A percentile compares a stretch with the other conserved stretches of the same genome.
Conservation (phyloP, 2,113 vertebrate species). For the Pelusios castaneus region DNA sequence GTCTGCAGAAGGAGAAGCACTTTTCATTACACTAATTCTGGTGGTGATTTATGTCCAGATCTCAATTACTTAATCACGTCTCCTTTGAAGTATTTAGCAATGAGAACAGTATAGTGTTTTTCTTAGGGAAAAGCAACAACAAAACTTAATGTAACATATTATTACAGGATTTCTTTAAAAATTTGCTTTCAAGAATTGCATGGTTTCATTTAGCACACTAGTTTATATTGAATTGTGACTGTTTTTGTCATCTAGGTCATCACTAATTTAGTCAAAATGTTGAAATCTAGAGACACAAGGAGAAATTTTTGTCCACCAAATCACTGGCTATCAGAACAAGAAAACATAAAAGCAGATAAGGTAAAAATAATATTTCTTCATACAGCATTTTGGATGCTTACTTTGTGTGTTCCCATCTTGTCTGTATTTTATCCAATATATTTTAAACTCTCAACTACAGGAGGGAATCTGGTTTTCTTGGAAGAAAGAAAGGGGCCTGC, state of each 20-base stretch:
- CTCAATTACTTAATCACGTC: background rate
- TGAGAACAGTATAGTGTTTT: background rate
- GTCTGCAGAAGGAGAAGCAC: background rate
- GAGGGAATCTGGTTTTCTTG: background rate
- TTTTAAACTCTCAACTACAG: background rate
- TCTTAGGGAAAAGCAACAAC: background rate
- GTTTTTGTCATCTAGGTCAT: constrained; percentile 85
- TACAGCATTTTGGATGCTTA: background rate
- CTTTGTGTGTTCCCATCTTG: background rate
- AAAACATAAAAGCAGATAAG: constrained; percentile 97
- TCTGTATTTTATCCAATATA: background rate
- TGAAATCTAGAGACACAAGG: constrained; percentile 95
- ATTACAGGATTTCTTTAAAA: background rate
- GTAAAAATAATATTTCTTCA: constrained; percentile 65
- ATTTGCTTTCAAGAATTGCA: background rate
- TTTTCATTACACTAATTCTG: background rate
- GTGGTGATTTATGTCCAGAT: background rate
- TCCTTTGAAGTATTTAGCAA: background rate
- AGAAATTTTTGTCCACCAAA: constrained; percentile 94
- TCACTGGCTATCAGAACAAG: constrained; percentile 96
- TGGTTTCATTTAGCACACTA: background rate
- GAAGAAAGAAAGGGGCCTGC: background rate
- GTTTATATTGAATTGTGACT: background rate
- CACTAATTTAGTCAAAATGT: constrained; percentile 98
- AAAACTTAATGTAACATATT: background rate